Conservation (phyloP, 2,113 vertebrate species). For the Probosciger aterrimus region DNA sequence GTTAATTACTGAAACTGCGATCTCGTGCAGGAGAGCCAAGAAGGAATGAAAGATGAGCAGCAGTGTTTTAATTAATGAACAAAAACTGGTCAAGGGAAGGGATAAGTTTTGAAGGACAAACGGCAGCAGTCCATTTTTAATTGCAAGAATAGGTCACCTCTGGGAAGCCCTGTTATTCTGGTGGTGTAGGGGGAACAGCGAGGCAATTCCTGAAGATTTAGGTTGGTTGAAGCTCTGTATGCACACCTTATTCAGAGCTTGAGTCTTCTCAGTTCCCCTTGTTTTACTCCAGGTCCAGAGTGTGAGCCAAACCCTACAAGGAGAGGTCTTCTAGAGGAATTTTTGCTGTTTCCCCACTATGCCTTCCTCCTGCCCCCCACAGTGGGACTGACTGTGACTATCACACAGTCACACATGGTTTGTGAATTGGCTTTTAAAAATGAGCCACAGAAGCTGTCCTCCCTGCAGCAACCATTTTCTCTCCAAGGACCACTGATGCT, state of each 20-base stretch:
- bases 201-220: neutral
- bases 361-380: neutral
- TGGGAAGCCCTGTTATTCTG: neutral
- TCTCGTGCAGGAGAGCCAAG: neutral
- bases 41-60: neutral
- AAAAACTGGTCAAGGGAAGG: neutral
- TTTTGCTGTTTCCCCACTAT: neutral
- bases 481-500: neutral
- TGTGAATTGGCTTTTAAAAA: neutral
- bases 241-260: neutral
- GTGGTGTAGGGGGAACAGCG: neutral
- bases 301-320: neutral
- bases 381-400: neutral
- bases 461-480: neutral
- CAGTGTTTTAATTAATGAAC: slow-evolving; percentile 29
- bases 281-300: neutral
- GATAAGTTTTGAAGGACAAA: neutral
- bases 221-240: neutral
- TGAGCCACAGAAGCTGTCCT: neutral
- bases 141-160: neutral
- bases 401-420: neutral
- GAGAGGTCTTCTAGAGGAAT: neutral
- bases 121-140: neutral
- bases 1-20: slow-evolving; percentile 27
- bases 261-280: neutral